Evolutionary conservation across 30 jellyfish, hydroid and myxozoan species (phyloP).

Genomic region (Aurelia sp.): DNA sequence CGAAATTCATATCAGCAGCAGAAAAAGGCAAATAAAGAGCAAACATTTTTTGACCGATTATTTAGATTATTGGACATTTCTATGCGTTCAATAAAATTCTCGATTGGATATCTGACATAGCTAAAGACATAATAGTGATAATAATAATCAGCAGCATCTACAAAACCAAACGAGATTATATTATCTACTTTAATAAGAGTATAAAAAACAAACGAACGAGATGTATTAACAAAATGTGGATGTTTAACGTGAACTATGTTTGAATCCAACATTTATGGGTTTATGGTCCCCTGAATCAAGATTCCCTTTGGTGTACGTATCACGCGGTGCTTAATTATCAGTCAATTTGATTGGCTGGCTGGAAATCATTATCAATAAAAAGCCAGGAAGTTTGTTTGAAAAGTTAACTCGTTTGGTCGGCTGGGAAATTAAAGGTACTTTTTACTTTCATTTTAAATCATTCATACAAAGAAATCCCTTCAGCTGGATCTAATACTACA

Average conservation of each 20-base stretch:
- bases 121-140: neutral
- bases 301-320: no score
- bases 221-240: slow-evolving; percentile 3
- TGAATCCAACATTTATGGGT: neutral
- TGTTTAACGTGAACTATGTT: neutral
- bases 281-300: no score
- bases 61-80: slow-evolving; percentile 24
- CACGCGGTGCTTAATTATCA: no score
- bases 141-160: slow-evolving; percentile 12
- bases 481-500: no score
- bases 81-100: slow-evolving; percentile 36
- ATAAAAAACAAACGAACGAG: neutral
- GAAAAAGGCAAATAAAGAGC: neutral
- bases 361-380: no score
- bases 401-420: no score
- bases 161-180: neutral
- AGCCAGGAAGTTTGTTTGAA: no score
- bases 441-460: no score
- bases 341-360: no score
- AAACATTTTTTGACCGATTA: neutral
- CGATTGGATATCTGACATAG: slow-evolving; percentile 24
- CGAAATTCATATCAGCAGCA: neutral
- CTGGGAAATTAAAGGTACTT: no score
- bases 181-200: neutral
- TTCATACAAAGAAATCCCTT: no score